A percentile compares a stretch with the other conserved stretches of the same genome.
phyloP scores from a whole-genome alignment of 2,113 vertebrate species.

The Chaetura pelagica region DNA sequence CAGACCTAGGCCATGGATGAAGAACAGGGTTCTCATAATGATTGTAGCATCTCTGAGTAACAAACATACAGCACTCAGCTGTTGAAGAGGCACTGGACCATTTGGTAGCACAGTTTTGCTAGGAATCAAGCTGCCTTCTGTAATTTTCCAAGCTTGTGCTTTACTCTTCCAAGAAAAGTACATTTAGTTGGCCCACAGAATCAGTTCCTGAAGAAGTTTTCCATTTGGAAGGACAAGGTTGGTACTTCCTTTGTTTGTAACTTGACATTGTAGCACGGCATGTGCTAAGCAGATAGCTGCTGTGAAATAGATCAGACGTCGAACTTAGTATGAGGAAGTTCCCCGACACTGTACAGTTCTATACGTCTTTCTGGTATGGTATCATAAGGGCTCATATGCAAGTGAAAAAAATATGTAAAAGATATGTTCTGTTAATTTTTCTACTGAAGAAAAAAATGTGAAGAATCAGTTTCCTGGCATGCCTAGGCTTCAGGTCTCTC shows the following conservation, averaged over 20 bases:
- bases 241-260: neutral
- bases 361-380: neutral
- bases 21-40: neutral
- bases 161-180: neutral
- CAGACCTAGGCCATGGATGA: neutral
- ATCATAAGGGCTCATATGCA: neutral
- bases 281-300: neutral
- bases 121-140: neutral
- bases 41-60: neutral
- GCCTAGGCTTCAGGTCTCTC: neutral
- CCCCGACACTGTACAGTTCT: neutral
- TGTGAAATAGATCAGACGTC: neutral
- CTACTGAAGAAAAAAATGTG: neutral
- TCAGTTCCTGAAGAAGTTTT: neutral
- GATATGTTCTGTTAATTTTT: neutral
- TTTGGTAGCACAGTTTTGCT: neutral
- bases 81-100: neutral
- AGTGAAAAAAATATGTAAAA: neutral
- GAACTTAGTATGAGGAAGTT: neutral
- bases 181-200: neutral
- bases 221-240: neutral
- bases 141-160: neutral
- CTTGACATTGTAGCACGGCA: neutral
- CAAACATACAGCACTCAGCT: rapidly evolving
- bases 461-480: neutral